Evolutionary conservation across 2,113 vertebrate genomes (phyloP).

Genomic region (Sebastes fasciatus): DNA sequence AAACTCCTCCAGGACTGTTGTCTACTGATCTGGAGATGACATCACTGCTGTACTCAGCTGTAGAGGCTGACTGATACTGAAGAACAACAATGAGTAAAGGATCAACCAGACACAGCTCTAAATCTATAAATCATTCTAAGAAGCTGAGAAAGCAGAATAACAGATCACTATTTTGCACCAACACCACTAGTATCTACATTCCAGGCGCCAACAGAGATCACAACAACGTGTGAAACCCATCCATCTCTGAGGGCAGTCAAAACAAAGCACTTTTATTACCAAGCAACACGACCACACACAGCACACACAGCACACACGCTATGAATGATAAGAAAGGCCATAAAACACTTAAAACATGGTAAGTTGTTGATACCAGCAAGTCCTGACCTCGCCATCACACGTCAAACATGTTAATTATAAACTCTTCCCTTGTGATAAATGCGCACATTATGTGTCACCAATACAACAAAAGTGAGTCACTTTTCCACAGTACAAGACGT

Average conservation of each 20-base stretch:
- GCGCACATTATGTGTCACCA: slow-evolving; percentile 19
- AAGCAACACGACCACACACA: background rate
- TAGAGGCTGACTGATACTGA: background rate
- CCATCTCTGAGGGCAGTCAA: slow-evolving; percentile 29
- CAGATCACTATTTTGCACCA: background rate
- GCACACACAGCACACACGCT: background rate
- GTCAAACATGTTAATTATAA: background rate
- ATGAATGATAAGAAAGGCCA: background rate
- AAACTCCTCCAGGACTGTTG: background rate
- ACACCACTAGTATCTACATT: background rate
- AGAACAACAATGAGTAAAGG: background rate
- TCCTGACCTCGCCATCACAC: too few relatives aligned
- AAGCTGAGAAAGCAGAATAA: background rate
- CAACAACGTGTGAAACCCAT: slow-evolving; percentile 40
- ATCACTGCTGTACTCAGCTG: slow-evolving; percentile 4
- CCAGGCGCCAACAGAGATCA: slow-evolving; percentile 19
- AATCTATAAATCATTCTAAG: background rate
- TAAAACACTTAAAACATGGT: background rate
- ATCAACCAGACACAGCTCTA: background rate
- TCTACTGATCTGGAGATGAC: slow-evolving; percentile 19
- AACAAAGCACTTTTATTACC: slow-evolving; percentile 18
- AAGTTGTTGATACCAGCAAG: background rate
- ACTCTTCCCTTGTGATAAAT: slow-evolving; percentile 15
- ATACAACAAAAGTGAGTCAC: slow-evolving; percentile 4
- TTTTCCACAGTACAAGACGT: background rate